phyloP scores from a whole-genome alignment of 2,113 vertebrate genomes.

The Paraplagusia blochii region DNA sequence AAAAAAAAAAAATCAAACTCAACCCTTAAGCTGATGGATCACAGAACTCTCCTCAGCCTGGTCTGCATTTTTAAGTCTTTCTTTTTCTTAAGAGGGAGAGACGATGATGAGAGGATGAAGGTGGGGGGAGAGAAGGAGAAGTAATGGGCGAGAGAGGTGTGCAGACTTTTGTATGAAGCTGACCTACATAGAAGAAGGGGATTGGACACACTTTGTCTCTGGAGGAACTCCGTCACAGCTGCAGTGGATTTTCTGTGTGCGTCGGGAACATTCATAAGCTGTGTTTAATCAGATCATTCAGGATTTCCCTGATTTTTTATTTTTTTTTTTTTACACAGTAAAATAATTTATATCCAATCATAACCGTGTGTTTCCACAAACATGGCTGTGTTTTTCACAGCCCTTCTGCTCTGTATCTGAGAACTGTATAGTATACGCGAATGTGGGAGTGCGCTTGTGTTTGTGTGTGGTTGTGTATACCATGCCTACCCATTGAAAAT shows the following conservation, averaged over 20 bases:
- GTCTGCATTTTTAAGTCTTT: slow-evolving; percentile 9
- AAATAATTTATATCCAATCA: neutral
- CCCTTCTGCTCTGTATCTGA: neutral
- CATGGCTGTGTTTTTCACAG: too few relatives aligned
- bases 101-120: slow-evolving; percentile 31
- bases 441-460: slow-evolving; percentile 1
- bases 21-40: slow-evolving; percentile 22
- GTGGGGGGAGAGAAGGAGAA: slow-evolving; percentile 29
- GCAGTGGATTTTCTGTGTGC: slow-evolving; percentile 35
- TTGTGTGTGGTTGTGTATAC: slow-evolving; percentile 2
- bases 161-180: slow-evolving; percentile 49
- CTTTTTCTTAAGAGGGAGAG: neutral
- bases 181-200: slow-evolving; percentile 62
- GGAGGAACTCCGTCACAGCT: slow-evolving; percentile 54
- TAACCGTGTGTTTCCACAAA: neutral
- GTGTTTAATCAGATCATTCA: neutral
- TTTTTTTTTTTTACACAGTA: neutral
- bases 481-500: slow-evolving; percentile 24
- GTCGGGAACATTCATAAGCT: neutral
- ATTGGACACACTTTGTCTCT: slow-evolving; percentile 65
- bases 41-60: slow-evolving; percentile 24
- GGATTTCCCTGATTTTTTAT: neutral
- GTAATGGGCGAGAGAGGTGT: slow-evolving; percentile 34
- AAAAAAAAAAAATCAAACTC: slow-evolving; percentile 22
- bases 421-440: neutral